These are phyloP conservation scores for Asbolus verrucosus DNA, from an alignment of 1,140 invertebrate species.

Conservation along the genomic window DNA sequence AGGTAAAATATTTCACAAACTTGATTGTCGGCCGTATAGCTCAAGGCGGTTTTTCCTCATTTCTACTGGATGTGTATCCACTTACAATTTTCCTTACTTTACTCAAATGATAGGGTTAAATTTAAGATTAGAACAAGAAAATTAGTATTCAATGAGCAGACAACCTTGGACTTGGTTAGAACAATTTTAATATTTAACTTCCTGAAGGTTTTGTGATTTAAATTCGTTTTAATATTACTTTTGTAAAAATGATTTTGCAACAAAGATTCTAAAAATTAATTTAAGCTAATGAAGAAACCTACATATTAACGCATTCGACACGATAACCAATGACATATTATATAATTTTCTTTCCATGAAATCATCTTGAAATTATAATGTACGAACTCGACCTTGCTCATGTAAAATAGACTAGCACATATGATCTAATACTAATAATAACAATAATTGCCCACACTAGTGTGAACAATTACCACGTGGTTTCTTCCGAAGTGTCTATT, in stretches of 20 bases:
- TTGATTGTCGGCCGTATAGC: conserved; percentile 19
- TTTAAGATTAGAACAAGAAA: no score
- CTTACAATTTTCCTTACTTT: no score
- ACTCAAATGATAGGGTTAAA: no score
- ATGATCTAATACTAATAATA: conserved; percentile 28
- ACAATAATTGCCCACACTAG: conserved; percentile 7
- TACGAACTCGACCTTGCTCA: conserved; percentile 23
- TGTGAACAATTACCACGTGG: no score
- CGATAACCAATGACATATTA: background rate
- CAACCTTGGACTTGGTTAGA: conserved; percentile 16
- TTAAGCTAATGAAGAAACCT: no score
- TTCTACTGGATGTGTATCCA: no score
- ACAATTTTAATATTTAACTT: background rate
- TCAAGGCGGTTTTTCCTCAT: conserved; percentile 34
- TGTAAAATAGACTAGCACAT: conserved; percentile 25
- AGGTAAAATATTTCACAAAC: conserved; percentile 44
- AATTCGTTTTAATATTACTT: conserved; percentile 3
- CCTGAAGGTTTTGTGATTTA: conserved; percentile 1
- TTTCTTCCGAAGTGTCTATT: no score
- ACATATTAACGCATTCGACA: no score
- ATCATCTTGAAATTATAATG: conserved; percentile 32
- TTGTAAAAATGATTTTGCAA: no score
- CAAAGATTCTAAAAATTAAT: no score
- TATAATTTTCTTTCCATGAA: conserved; percentile 14
- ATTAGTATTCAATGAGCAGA: no score